Evolutionary conservation across 2,888 invertebrate species (phyloP).

Genomic region (Lochmaea crataegi): DNA sequence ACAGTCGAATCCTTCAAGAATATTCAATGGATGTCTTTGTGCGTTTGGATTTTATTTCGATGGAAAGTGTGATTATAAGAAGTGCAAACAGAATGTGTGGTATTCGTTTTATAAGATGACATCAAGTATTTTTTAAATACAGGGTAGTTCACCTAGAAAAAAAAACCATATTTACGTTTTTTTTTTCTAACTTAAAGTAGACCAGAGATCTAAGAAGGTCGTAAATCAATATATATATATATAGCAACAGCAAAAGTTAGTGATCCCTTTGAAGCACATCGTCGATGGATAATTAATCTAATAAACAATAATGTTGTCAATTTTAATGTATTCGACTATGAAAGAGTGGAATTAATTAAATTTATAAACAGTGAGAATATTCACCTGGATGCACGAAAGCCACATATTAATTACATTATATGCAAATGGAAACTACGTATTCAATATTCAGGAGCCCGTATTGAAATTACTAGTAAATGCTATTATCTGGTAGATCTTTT

Average conservation of each 20-base stretch:
- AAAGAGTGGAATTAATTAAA: slow-evolving; percentile 11
- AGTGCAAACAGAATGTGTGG: slow-evolving; percentile 5
- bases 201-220: no score
- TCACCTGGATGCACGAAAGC: slow-evolving; percentile 7
- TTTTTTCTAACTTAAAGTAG: no score
- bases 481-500: slow-evolving; percentile 7
- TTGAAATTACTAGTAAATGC: slow-evolving; percentile 4
- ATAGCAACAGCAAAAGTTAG: no score
- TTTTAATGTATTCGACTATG: slow-evolving; percentile 1
- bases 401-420: slow-evolving; percentile 20
- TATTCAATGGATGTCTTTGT: slow-evolving; percentile 12
- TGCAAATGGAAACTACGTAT: slow-evolving; percentile 9
- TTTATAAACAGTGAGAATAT: slow-evolving; percentile 9
- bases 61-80: background rate
- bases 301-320: background rate
- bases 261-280: no score
- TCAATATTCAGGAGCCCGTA: slow-evolving; percentile 3
- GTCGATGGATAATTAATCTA: background rate
- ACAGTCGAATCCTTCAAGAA: slow-evolving; percentile 12
- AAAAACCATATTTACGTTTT: no score
- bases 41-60: background rate
- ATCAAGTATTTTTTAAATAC: background rate
- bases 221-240: no score
- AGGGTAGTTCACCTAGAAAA: background rate
- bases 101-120: background rate